These are phyloP conservation scores for Stictonetta naevosa DNA, from an alignment of 2,113 vertebrate species.

Conservation along the genomic window DNA sequence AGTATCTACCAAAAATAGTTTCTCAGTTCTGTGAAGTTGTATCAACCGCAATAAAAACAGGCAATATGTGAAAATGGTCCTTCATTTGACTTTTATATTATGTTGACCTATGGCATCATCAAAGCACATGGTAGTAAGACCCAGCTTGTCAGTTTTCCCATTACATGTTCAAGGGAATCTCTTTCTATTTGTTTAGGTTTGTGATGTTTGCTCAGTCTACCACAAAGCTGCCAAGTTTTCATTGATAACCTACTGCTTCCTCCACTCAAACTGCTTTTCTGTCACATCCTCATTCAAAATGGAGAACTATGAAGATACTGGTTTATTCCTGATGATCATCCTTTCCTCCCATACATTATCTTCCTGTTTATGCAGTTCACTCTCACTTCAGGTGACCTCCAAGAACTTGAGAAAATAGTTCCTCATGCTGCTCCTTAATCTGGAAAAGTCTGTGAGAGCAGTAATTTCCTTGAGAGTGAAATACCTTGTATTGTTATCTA, in stretches of 20 bases:
- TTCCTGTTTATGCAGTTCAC: not conserved
- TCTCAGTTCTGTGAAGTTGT: not conserved
- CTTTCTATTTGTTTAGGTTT: not conserved
- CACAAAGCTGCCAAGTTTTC: not conserved
- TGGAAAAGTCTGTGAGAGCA: not conserved
- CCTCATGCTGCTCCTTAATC: not conserved
- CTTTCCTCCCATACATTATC: not conserved
- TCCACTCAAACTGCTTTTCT: not conserved
- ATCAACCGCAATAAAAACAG: not conserved
- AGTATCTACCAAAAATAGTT: not conserved
- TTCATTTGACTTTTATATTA: not conserved
- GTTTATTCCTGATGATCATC: not conserved
- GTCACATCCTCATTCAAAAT: not conserved
- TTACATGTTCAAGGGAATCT: not conserved
- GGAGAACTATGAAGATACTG: not conserved
- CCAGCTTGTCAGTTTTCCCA: not conserved
- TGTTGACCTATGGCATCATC: not conserved
- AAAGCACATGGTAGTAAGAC: not conserved
- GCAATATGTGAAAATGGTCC: not conserved
- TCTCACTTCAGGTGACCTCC: not conserved
- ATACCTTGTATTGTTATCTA: not conserved
- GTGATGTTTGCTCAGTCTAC: not conserved
- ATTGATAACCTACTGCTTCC: not conserved
- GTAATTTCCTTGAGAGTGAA: not conserved
- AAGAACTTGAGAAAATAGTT: not conserved